phyloP scores from a whole-genome alignment of 1,140 invertebrate genomes.

The Drosophila guanche region DNA sequence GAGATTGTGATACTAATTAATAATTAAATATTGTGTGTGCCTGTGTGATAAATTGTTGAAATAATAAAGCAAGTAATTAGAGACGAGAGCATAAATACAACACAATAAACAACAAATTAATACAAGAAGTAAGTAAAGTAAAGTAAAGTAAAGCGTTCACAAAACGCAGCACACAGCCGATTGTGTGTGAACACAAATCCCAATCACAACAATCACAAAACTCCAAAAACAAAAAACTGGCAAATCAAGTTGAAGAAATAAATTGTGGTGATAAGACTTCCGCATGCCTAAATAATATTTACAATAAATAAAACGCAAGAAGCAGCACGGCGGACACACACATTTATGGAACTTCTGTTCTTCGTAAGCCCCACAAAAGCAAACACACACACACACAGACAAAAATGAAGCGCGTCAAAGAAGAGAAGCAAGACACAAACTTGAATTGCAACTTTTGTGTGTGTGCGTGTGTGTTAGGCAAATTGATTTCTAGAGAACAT shows the following conservation, averaged over 20 bases:
- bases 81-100: background rate
- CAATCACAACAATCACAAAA: constrained; percentile 24
- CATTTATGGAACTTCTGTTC: constrained; percentile 48
- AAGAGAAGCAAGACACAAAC: constrained; percentile 68
- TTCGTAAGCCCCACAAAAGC: constrained; percentile 37
- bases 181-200: too few species aligned
- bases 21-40: constrained; percentile 33
- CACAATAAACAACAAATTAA: constrained; percentile 24
- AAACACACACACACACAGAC: constrained; percentile 3
- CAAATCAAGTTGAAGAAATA: constrained; percentile 58
- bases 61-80: constrained; percentile 46
- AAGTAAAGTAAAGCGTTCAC: constrained; percentile 26
- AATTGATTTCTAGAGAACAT: constrained; percentile 22
- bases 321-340: constrained; percentile 20
- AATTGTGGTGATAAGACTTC: constrained; percentile 74
- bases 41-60: constrained; percentile 64
- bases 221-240: constrained; percentile 56
- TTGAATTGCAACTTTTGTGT: constrained; percentile 47
- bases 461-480: background rate
- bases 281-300: constrained; percentile 76
- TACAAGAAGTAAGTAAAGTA: constrained; percentile 64
- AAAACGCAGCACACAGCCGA: constrained; percentile 10
- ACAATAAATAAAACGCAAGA: constrained; percentile 59
- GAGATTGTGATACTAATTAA: constrained; percentile 58
- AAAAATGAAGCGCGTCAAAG: constrained; percentile 35